phyloP scores from a whole-genome alignment of 1,140 invertebrate genomes.

The Plodia interpunctella region DNA sequence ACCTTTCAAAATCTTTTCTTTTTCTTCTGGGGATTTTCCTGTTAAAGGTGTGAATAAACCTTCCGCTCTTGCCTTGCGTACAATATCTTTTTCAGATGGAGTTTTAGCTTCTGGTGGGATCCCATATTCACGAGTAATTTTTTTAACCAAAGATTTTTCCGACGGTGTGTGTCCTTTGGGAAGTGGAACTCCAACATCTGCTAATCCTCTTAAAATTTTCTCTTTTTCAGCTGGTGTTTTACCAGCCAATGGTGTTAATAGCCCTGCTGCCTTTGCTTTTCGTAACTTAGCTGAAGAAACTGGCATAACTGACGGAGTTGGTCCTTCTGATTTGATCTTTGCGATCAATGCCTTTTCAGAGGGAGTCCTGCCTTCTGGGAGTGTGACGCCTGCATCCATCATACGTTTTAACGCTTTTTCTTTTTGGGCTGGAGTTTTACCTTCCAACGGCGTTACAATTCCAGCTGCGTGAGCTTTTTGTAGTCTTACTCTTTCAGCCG shows the following conservation, averaged over 20 bases:
- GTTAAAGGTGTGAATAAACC: constrained; percentile 30
- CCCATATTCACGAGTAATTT: constrained; percentile 13
- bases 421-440: constrained; percentile 22
- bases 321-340: constrained; percentile 23
- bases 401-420: constrained; percentile 19
- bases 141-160: constrained; percentile 34
- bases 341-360: constrained; percentile 23
- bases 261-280: constrained; percentile 24
- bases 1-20: constrained; percentile 28
- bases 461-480: constrained; percentile 24
- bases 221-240: constrained; percentile 30
- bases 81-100: constrained; percentile 29
- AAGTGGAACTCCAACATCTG: constrained; percentile 19
- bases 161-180: constrained; percentile 29
- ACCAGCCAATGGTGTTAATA: constrained; percentile 27
- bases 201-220: constrained; percentile 26
- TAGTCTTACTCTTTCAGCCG: constrained; percentile 3
- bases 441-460: constrained; percentile 23
- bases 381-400: constrained; percentile 3
- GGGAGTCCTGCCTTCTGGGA: constrained; percentile 20
- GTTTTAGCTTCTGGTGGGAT: constrained; percentile 25
- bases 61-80: constrained; percentile 23
- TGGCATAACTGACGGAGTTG: constrained; percentile 18
- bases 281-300: constrained; percentile 15
- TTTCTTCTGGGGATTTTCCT: constrained; percentile 34